Conservation (phyloP, 2,797 vertebrate species). For the Sarcophilus harrisii region DNA sequence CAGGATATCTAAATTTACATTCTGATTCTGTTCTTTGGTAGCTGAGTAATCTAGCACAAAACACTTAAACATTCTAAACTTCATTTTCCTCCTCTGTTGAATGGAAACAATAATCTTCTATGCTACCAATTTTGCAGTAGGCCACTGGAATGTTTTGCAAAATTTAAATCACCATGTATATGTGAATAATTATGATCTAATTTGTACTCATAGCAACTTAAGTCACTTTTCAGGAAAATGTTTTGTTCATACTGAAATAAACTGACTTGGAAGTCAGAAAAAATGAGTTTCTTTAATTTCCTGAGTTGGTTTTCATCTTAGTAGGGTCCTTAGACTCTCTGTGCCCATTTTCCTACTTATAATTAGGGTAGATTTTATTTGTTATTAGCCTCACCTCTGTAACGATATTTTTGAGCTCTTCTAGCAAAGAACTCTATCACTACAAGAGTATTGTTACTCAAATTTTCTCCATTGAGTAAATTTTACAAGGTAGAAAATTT, state of each 20-base stretch:
- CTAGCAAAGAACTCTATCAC: background rate
- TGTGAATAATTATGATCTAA: background rate
- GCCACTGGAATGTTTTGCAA: background rate
- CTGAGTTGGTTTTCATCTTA: background rate
- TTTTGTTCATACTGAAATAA: background rate
- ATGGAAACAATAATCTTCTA: background rate
- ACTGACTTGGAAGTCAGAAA: constrained; percentile 1
- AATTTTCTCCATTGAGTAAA: constrained; percentile 11
- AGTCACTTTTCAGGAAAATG: constrained; percentile 44
- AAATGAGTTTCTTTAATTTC: background rate
- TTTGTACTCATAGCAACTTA: background rate
- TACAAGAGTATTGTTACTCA: background rate
- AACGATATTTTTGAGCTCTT: background rate
- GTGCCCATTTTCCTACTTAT: background rate
- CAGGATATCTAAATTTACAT: background rate
- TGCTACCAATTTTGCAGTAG: background rate
- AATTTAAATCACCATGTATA: background rate
- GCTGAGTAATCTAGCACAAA: background rate
- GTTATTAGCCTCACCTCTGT: constrained; percentile 6
- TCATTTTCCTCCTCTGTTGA: background rate
- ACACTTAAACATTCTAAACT: background rate
- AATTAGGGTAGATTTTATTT: constrained; percentile 36
- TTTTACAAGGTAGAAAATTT: background rate
- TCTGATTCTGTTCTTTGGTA: background rate
- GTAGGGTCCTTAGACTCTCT: constrained; percentile 16